Percentiles rank a stretch among this genome's conserved stretches.
phyloP scores from a whole-genome alignment of 2,113 vertebrate genomes.

The Microtus richardsoni region DNA sequence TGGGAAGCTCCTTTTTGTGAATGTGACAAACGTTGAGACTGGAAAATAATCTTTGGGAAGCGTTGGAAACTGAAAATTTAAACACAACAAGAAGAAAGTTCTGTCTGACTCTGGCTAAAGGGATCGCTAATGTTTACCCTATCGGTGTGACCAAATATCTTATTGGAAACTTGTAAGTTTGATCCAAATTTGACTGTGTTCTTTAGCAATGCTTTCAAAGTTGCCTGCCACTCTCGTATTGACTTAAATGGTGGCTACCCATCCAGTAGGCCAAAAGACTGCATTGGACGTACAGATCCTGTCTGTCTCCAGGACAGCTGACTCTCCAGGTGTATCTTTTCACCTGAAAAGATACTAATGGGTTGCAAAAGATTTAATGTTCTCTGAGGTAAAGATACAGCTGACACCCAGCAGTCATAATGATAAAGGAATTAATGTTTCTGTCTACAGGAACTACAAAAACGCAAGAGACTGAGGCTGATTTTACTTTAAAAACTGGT shows the following conservation, averaged over 20 bases:
- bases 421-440: constrained; percentile 59
- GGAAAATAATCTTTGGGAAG: not conserved
- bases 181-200: not conserved
- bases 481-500: constrained; percentile 45
- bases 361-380: not conserved
- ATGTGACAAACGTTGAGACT: not conserved
- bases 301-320: not conserved
- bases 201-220: not conserved
- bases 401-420: constrained; percentile 8
- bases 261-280: not conserved
- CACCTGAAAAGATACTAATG: constrained; percentile 44
- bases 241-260: not conserved
- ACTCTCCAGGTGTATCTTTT: constrained; percentile 2
- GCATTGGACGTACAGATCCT: not conserved
- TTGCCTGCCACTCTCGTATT: not conserved
- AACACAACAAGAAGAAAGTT: not conserved
- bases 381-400: constrained; percentile 11
- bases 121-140: not conserved
- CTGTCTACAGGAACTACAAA: constrained; percentile 48
- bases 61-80: not conserved
- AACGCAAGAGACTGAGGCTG: constrained; percentile 16
- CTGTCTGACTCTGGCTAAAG: not conserved
- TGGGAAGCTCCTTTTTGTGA: not conserved
- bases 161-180: constrained; percentile 19
- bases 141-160: not conserved